Conservation (phyloP, 2,888 invertebrate genomes). For the Ethmia dodecea region DNA sequence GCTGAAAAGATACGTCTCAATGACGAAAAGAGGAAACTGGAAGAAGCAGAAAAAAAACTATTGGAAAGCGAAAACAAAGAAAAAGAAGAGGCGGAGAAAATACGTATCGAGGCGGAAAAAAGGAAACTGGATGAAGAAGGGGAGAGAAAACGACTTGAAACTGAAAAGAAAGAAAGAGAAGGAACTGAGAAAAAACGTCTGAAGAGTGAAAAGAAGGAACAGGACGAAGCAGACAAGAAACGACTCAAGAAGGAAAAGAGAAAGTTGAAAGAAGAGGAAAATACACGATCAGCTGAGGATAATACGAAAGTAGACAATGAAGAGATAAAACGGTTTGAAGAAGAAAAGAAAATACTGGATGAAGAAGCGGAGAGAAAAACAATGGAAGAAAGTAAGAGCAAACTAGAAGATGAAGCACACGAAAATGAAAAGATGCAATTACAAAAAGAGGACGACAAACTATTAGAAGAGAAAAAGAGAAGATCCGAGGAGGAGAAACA, state of each 20-base stretch:
- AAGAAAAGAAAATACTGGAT: not conserved
- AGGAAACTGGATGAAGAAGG: not conserved
- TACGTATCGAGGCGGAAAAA: not conserved
- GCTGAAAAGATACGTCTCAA: constrained; percentile 2
- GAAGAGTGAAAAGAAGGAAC: constrained; percentile 8
- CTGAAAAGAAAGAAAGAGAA: constrained; percentile 3
- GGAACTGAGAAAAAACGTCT: constrained; percentile 8
- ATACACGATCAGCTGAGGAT: not conserved
- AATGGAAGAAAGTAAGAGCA: constrained; percentile 8
- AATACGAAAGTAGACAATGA: not conserved
- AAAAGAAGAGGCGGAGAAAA: not conserved
- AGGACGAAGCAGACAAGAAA: constrained; percentile 5
- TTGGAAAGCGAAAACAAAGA: constrained; percentile 13
- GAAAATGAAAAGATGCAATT: constrained; percentile 10
- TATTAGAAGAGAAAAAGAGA: constrained; percentile 8
- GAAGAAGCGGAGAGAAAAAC: not conserved
- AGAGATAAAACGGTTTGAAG: not conserved
- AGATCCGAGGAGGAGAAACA: constrained; percentile 11
- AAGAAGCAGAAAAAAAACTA: constrained; percentile 8
- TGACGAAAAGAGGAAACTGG: constrained; percentile 5
- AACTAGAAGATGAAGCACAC: constrained; percentile 10
- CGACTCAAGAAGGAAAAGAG: constrained; percentile 3
- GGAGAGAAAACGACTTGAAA: not conserved
- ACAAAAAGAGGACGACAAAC: constrained; percentile 3
- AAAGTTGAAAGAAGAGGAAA: constrained; percentile 8